Conservation (phyloP, 2,113 vertebrate genomes). For the Triplophysa tibetana region DNA sequence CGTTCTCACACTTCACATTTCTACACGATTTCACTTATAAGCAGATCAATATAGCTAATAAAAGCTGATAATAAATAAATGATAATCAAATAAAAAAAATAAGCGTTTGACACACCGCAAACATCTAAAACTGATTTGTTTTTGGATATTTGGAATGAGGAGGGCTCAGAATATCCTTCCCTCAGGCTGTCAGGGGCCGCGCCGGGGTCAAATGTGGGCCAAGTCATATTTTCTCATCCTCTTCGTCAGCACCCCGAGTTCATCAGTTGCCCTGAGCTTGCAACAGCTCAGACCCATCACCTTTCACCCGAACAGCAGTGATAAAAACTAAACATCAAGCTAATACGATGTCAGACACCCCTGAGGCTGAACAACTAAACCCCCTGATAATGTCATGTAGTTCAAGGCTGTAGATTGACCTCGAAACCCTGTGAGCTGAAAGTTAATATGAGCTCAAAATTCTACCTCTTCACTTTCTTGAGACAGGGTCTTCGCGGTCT, state of each 20-base stretch:
- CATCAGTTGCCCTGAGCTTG: slow-evolving; percentile 16
- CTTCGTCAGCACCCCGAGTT: slow-evolving; percentile 22
- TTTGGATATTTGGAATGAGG: neutral
- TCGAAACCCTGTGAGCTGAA: neutral
- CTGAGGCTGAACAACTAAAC: neutral
- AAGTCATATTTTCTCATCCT: slow-evolving; percentile 25
- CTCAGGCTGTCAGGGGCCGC: slow-evolving; percentile 18
- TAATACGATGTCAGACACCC: neutral
- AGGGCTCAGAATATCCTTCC: neutral
- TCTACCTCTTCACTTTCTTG: neutral
- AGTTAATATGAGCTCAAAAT: neutral
- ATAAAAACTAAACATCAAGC: slow-evolving; percentile 23
- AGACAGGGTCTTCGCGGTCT: neutral
- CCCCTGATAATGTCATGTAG: neutral
- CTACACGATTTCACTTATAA: no score
- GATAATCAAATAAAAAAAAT: no score
- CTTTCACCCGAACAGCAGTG: slow-evolving; percentile 22
- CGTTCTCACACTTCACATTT: no score
- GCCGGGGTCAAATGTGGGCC: slow-evolving; percentile 39
- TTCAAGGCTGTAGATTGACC: neutral
- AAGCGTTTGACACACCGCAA: neutral
- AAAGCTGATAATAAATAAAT: no score
- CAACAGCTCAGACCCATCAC: neutral
- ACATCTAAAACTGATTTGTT: neutral
- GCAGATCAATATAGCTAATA: no score